phyloP scores from a whole-genome alignment of 2,113 vertebrate species.

The Onychostruthus taczanowskii region DNA sequence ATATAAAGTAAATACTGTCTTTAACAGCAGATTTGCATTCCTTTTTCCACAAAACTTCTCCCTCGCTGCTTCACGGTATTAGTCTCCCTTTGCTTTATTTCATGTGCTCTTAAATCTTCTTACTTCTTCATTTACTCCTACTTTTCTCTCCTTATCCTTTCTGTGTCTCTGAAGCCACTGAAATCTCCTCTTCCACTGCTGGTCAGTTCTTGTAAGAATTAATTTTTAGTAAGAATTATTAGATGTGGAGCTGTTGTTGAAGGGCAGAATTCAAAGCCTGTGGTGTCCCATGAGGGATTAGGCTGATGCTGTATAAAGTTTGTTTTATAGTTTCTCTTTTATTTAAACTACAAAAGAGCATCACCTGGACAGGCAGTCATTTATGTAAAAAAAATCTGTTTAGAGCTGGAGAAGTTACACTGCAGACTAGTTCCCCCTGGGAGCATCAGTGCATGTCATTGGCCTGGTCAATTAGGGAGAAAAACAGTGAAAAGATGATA shows the following conservation, averaged over 20 bases:
- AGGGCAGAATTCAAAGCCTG: background rate
- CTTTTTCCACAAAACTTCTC: background rate
- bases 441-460: background rate
- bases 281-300: rapidly evolving
- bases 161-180: background rate
- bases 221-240: background rate
- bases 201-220: background rate
- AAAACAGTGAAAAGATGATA: background rate
- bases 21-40: background rate
- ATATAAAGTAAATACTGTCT: background rate
- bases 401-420: background rate
- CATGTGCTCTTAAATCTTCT: background rate
- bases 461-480: background rate
- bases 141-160: background rate
- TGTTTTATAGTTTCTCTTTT: background rate
- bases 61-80: background rate
- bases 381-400: background rate
- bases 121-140: background rate
- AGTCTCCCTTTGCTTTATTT: background rate
- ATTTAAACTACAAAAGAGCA: background rate
- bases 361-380: background rate
- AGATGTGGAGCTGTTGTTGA: background rate
- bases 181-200: background rate
- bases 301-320: background rate
- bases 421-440: background rate